Conservation (phyloP, 2,797 vertebrate species). For the Leptoclinus maculatus region DNA sequence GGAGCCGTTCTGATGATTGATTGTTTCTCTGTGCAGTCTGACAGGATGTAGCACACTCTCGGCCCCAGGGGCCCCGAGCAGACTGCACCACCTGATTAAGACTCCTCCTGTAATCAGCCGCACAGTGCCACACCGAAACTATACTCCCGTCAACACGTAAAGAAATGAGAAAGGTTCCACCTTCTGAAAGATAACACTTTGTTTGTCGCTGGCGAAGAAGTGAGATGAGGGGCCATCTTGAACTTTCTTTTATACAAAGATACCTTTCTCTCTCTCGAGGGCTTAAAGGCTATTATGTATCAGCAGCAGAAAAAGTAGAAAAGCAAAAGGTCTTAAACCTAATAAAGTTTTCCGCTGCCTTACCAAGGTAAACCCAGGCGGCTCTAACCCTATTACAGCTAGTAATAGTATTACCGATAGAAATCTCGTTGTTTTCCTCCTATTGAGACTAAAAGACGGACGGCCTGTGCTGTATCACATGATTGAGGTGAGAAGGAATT, state of each 20-base stretch:
- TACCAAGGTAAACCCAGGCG: conserved; percentile 79
- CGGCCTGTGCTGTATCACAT: conserved; percentile 69
- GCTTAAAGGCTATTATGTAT: conserved; percentile 80
- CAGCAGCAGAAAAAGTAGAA: conserved; percentile 79
- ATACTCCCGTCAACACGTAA: conserved; percentile 75
- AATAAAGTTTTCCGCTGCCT: conserved; percentile 83
- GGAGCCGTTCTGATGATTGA: conserved; percentile 92
- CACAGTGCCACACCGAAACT: conserved; percentile 85
- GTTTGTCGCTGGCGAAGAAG: conserved; percentile 63
- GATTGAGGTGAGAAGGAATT: conserved; percentile 80
- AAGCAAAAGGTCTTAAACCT: conserved; percentile 79
- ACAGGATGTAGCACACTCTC: conserved; percentile 91
- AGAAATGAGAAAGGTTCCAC: conserved; percentile 75
- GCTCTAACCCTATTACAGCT: conserved; percentile 77
- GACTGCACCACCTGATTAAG: conserved; percentile 94
- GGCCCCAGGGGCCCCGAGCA: conserved; percentile 90
- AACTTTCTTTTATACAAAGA: conserved; percentile 62
- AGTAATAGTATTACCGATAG: conserved; percentile 82
- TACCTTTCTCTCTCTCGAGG: conserved; percentile 76
- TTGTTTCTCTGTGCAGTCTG: conserved; percentile 93
- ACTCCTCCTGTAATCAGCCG: conserved; percentile 91
- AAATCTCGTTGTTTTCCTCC: conserved; percentile 80
- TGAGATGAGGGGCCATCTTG: conserved; percentile 57
- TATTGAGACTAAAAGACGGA: conserved; percentile 71
- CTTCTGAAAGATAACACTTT: conserved; percentile 80